Evolutionary conservation across 2,797 vertebrate genomes (phyloP).

Genomic region (Percopsis omiscomaycus): DNA sequence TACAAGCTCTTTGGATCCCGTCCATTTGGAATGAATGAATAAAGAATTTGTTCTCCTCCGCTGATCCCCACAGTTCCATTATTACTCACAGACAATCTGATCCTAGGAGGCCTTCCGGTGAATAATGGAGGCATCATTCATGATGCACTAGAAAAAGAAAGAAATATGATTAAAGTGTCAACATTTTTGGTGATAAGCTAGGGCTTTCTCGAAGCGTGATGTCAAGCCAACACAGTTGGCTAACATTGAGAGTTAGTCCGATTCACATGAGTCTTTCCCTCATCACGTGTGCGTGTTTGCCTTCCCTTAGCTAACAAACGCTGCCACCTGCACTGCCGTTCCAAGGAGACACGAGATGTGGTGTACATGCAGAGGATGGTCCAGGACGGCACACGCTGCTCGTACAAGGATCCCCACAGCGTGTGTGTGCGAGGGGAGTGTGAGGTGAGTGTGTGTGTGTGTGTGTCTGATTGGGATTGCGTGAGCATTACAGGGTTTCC

Average conservation of each 20-base stretch:
- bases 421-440: slow-evolving; percentile 93
- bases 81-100: slow-evolving; percentile 56
- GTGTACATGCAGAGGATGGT: slow-evolving; percentile 89
- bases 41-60: slow-evolving; percentile 51
- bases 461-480: slow-evolving; percentile 2
- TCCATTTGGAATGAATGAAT: slow-evolving; percentile 40
- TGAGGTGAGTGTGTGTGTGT: slow-evolving; percentile 77
- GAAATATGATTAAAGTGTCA: slow-evolving; percentile 1
- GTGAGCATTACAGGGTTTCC: not conserved
- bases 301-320: slow-evolving; percentile 86
- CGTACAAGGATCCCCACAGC: slow-evolving; percentile 93
- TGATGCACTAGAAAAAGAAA: slow-evolving; percentile 14
- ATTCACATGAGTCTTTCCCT: not conserved
- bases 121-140: slow-evolving; percentile 46
- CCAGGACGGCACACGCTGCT: slow-evolving; percentile 92
- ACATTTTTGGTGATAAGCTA: not conserved
- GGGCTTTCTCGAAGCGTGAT: slow-evolving; percentile 16
- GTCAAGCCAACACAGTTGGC: slow-evolving; percentile 2
- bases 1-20: slow-evolving; percentile 49
- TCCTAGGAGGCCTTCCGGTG: slow-evolving; percentile 47
- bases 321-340: slow-evolving; percentile 92
- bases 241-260: not conserved
- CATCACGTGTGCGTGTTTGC: slow-evolving; percentile 3
- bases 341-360: slow-evolving; percentile 86
- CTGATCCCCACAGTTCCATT: slow-evolving; percentile 50